These are phyloP conservation scores for Climacteris rufus DNA, from an alignment of 2,113 vertebrate genomes.

Conservation along the genomic window DNA sequence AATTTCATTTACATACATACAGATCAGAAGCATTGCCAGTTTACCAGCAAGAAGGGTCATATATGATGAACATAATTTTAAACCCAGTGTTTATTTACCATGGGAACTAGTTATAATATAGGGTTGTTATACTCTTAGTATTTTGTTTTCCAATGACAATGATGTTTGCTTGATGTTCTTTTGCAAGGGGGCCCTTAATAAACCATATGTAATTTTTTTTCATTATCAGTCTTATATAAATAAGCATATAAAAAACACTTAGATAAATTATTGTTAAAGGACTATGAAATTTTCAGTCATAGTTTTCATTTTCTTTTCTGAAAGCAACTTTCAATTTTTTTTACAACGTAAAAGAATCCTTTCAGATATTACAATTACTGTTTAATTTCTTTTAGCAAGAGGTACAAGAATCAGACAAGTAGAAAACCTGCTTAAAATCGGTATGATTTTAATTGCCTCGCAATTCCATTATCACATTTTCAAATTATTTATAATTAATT, in stretches of 20 bases:
- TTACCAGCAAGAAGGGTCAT: neutral
- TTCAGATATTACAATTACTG: neutral
- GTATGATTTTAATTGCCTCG: neutral
- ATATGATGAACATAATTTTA: neutral
- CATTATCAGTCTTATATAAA: neutral
- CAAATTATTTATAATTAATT: neutral
- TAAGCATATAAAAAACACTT: neutral
- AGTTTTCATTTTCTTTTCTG: neutral
- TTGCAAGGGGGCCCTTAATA: neutral
- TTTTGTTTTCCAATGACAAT: neutral
- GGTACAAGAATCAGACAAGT: neutral
- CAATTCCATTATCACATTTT: neutral
- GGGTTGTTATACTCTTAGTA: neutral
- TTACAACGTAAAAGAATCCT: neutral
- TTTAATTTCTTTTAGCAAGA: neutral
- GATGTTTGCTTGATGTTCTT: neutral
- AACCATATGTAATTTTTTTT: neutral
- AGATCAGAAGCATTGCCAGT: neutral
- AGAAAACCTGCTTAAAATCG: neutral
- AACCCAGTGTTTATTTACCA: neutral
- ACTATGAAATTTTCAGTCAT: neutral
- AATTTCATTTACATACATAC: neutral
- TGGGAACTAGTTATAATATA: neutral
- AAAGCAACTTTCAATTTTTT: neutral
- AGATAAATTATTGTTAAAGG: neutral